Percentiles rank a stretch among this genome's conserved stretches.
Evolutionary conservation across 2,797 vertebrate genomes (phyloP).

Genomic region (Podargus strigoides): DNA sequence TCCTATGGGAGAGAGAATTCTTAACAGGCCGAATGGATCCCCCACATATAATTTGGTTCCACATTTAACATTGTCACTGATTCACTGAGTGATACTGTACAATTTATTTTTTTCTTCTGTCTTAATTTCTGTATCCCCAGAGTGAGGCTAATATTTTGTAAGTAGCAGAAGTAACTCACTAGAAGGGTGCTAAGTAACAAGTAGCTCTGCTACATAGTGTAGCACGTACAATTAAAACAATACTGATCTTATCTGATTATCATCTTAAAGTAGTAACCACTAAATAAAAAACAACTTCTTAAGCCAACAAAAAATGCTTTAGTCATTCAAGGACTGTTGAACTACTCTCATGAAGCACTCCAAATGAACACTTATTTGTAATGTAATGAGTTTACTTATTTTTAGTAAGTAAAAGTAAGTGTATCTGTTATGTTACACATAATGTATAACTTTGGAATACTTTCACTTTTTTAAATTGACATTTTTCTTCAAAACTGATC

Average conservation of each 20-base stretch:
- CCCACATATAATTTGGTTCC: neutral
- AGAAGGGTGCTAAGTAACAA: neutral
- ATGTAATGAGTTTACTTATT: neutral
- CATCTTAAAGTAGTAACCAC: neutral
- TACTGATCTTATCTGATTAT: neutral
- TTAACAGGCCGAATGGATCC: neutral
- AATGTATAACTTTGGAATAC: neutral
- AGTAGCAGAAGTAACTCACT: neutral
- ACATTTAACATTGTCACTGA: neutral
- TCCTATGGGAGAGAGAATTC: neutral
- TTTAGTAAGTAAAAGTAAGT: neutral
- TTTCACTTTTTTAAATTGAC: neutral
- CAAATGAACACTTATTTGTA: neutral
- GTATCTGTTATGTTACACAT: neutral
- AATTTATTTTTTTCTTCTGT: neutral
- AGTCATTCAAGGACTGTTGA: neutral
- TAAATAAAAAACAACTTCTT: neutral
- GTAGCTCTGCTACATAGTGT: neutral
- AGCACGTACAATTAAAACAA: neutral
- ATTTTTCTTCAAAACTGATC: neutral
- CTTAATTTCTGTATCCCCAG: neutral
- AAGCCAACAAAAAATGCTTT: neutral
- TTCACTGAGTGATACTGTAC: neutral
- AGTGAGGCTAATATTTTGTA: neutral
- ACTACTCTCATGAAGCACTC: neutral